These are phyloP conservation scores for Eleutherodactylus coqui DNA, from an alignment of 2,797 vertebrate species.

Conservation along the genomic window DNA sequence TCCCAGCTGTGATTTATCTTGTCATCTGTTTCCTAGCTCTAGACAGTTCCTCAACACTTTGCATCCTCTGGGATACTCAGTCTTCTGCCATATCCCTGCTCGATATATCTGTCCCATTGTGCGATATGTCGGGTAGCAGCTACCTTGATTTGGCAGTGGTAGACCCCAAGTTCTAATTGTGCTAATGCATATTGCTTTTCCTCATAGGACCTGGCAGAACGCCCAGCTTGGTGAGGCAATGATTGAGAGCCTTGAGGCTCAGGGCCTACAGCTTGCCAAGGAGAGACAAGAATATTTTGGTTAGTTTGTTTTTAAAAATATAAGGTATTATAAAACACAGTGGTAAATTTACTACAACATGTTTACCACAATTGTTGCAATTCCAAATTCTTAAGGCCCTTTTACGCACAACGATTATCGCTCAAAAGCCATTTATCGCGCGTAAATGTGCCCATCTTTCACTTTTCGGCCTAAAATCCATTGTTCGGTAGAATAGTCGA, in stretches of 20 bases:
- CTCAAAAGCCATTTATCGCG: too few species aligned
- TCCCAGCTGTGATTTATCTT: background rate
- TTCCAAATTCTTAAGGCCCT: background rate
- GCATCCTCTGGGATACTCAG: background rate
- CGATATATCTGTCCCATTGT: background rate
- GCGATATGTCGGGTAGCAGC: background rate
- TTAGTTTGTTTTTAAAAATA: conserved; percentile 66
- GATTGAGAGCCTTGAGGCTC: conserved; percentile 96
- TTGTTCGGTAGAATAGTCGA: too few species aligned
- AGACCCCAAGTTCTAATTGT: conserved; percentile 8
- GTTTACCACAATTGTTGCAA: background rate
- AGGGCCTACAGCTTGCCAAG: conserved; percentile 95
- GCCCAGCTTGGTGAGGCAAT: conserved; percentile 96
- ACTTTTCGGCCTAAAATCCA: too few species aligned
- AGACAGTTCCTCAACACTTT: background rate
- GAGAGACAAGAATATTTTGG: conserved; percentile 97
- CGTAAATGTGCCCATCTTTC: too few species aligned
- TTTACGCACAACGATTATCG: too few species aligned
- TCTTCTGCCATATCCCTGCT: background rate
- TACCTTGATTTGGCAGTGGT: background rate
- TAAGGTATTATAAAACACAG: background rate
- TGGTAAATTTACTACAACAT: background rate
- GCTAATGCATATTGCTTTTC: conserved; percentile 14
- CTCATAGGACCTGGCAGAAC: conserved; percentile 93
- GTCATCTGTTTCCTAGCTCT: background rate